Conservation (phyloP, 2,888 invertebrate species). For the Cheilosia vernalis region DNA sequence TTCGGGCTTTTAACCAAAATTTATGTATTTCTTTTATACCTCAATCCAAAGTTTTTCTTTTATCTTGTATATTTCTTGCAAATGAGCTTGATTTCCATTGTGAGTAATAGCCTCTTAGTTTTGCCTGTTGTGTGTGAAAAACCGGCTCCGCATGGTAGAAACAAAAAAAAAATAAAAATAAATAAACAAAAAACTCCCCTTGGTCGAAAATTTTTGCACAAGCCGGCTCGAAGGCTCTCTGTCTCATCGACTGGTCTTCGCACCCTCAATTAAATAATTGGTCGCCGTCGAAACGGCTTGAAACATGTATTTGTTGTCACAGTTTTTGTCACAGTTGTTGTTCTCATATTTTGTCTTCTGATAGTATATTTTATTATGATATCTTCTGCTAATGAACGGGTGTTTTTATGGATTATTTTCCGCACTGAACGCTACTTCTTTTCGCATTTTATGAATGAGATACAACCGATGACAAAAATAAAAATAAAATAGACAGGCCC, state of each 20-base stretch:
- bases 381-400: slow-evolving; percentile 5
- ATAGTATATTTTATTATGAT: neutral
- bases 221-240: slow-evolving; percentile 1
- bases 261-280: slow-evolving; percentile 25
- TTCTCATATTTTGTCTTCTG: slow-evolving; percentile 2
- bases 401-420: neutral
- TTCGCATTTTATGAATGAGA: slow-evolving; percentile 31
- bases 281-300: neutral
- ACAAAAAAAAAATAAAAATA: no score
- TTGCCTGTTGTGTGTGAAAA: neutral
- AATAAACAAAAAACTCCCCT: neutral
- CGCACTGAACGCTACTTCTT: neutral
- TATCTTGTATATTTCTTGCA: no score
- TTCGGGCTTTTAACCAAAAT: no score
- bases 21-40: no score
- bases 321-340: neutral
- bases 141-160: neutral
- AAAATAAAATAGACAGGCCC: neutral
- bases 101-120: neutral
- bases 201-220: neutral
- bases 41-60: no score
- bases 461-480: neutral
- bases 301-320: slow-evolving; percentile 2
- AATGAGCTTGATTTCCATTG: no score
- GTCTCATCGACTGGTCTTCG: slow-evolving; percentile 2